Conservation (phyloP, 2,797 vertebrate species). For the Lithobates pipiens region DNA sequence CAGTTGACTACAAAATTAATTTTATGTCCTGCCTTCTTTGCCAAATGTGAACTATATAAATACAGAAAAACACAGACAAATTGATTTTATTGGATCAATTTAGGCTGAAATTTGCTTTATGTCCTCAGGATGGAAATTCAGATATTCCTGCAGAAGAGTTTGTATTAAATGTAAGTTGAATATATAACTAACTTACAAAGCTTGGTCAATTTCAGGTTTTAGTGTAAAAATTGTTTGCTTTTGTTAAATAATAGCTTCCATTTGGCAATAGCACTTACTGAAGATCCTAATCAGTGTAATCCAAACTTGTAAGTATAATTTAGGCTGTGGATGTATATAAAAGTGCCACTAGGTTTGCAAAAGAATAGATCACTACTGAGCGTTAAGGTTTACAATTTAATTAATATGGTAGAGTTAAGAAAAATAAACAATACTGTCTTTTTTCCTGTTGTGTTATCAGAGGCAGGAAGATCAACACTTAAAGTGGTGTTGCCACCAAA, state of each 20-base stretch:
- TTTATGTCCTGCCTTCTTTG: slow-evolving; percentile 13
- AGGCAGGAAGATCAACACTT: too few species aligned
- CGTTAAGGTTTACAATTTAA: too few species aligned
- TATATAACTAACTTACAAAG: neutral
- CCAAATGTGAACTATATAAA: slow-evolving; percentile 32
- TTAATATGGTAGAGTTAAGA: too few species aligned
- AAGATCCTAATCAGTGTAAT: neutral
- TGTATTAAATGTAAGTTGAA: neutral
- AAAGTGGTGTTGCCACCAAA: too few species aligned
- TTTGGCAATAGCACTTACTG: neutral
- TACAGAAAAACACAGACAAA: slow-evolving; percentile 11
- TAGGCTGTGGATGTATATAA: neutral
- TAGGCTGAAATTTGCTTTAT: slow-evolving; percentile 12
- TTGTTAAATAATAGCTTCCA: neutral
- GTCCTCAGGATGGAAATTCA: neutral
- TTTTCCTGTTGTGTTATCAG: too few species aligned
- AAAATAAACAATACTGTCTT: too few species aligned
- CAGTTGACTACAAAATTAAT: neutral
- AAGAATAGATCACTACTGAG: neutral
- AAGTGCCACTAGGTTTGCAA: neutral
- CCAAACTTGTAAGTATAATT: neutral
- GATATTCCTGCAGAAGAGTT: neutral
- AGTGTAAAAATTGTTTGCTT: neutral
- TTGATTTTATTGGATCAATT: slow-evolving; percentile 11
- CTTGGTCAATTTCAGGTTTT: neutral